Evolutionary conservation across 2,113 vertebrate genomes (phyloP).

Genomic region (Mus pahari): DNA sequence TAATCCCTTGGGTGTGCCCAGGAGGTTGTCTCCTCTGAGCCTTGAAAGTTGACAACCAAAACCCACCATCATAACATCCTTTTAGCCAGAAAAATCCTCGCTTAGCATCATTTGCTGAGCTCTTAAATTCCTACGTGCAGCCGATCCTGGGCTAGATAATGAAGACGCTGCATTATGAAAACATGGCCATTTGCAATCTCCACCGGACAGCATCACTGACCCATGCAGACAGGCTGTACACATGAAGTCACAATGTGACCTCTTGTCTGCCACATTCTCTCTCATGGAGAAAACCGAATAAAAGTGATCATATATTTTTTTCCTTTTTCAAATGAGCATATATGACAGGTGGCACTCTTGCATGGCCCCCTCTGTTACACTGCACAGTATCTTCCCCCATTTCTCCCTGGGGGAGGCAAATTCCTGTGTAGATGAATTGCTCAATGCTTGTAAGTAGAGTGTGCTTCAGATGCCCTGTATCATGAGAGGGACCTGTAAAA

Average conservation of each 20-base stretch:
- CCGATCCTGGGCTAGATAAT: not conserved
- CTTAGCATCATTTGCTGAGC: not conserved
- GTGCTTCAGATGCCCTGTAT: not conserved
- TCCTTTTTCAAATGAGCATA: not conserved
- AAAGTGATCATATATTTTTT: not conserved
- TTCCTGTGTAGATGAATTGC: slow-evolving; percentile 8
- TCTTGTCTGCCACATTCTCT: not conserved
- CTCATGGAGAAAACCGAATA: not conserved
- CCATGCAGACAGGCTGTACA: accelerated
- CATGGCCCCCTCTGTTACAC: not conserved
- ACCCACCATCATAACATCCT: not conserved
- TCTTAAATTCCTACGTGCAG: slow-evolving; percentile 1
- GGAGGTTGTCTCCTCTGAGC: not conserved
- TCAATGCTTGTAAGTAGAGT: slow-evolving; percentile 2
- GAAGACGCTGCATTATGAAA: not conserved
- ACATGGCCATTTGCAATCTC: not conserved
- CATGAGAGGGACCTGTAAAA: not conserved
- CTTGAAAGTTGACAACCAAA: not conserved
- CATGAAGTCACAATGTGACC: not conserved
- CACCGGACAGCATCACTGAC: not conserved
- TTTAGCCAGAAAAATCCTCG: slow-evolving; percentile 4
- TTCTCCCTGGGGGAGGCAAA: not conserved
- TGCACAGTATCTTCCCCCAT: not conserved
- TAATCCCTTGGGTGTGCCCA: not conserved
- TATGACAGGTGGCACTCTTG: not conserved